These are phyloP conservation scores for Mayetiola destructor DNA, from an alignment of 2,888 invertebrate species.

Conservation along the genomic window DNA sequence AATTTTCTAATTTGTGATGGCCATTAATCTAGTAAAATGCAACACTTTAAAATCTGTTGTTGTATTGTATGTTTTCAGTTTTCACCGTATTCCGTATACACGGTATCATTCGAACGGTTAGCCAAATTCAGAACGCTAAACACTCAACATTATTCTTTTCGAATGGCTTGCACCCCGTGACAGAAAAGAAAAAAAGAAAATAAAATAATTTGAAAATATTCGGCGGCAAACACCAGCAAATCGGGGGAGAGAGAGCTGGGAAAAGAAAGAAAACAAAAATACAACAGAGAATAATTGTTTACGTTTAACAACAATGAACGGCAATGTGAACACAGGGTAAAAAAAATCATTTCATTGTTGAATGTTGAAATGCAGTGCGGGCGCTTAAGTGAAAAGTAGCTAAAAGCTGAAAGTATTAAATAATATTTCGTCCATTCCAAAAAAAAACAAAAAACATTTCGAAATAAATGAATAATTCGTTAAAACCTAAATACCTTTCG, in stretches of 20 bases:
- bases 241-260: too few species aligned
- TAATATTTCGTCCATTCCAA: too few species aligned
- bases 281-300: slow-evolving; percentile 11
- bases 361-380: neutral
- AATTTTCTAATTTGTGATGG: slow-evolving; percentile 12
- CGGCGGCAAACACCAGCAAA: too few species aligned
- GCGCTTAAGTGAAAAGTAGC: neutral
- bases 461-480: neutral
- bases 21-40: slow-evolving; percentile 11
- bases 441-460: too few species aligned
- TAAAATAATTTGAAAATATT: too few species aligned
- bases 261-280: too few species aligned
- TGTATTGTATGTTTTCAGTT: neutral
- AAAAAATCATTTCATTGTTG: too few species aligned
- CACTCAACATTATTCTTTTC: neutral
- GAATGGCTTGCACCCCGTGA: neutral
- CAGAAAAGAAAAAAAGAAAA: too few species aligned
- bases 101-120: neutral
- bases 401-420: neutral
- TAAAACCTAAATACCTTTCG: slow-evolving; percentile 1
- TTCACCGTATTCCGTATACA: too few species aligned
- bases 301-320: neutral
- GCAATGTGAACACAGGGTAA: neutral
- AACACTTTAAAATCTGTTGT: slow-evolving; percentile 10
- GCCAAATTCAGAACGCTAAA: neutral